Percentiles rank a stretch among this genome's conserved stretches.
Evolutionary conservation across 2,888 invertebrate genomes (phyloP).

Genomic region (Gonocerus acuteangulatus): DNA sequence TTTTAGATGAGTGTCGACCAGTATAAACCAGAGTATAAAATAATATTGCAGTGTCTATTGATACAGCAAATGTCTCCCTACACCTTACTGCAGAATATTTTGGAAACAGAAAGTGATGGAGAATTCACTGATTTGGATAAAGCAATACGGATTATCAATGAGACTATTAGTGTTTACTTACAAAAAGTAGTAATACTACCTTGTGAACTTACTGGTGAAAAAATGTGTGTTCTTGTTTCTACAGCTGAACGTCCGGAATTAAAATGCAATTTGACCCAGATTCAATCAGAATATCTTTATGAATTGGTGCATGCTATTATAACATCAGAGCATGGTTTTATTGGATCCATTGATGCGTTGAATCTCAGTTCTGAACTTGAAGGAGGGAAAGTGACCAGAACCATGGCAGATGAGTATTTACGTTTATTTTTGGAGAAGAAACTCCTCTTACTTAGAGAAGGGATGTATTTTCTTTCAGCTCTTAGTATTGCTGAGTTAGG

Average conservation of each 20-base stretch:
- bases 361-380: slow-evolving; percentile 26
- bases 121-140: slow-evolving; percentile 24
- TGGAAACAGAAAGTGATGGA: slow-evolving; percentile 23
- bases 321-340: slow-evolving; percentile 13
- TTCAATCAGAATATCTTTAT: slow-evolving; percentile 27
- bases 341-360: slow-evolving; percentile 23
- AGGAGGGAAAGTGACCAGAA: slow-evolving; percentile 19
- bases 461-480: slow-evolving; percentile 23
- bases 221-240: slow-evolving; percentile 23
- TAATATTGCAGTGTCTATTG: slow-evolving; percentile 19
- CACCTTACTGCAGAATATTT: slow-evolving; percentile 15
- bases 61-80: slow-evolving; percentile 24
- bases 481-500: slow-evolving; percentile 29
- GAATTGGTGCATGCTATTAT: slow-evolving; percentile 28
- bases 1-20: slow-evolving; percentile 22
- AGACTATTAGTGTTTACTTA: slow-evolving; percentile 21
- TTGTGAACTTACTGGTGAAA: slow-evolving; percentile 30
- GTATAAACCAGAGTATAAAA: slow-evolving; percentile 22
- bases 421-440: slow-evolving; percentile 21
- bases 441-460: slow-evolving; percentile 17
- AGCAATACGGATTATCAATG: slow-evolving; percentile 25
- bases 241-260: slow-evolving; percentile 23
- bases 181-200: slow-evolving; percentile 25
- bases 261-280: slow-evolving; percentile 25
- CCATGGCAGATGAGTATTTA: slow-evolving; percentile 23